Evolutionary conservation across 2,888 invertebrate genomes (phyloP).

Genomic region (Agrotis ipsilon): DNA sequence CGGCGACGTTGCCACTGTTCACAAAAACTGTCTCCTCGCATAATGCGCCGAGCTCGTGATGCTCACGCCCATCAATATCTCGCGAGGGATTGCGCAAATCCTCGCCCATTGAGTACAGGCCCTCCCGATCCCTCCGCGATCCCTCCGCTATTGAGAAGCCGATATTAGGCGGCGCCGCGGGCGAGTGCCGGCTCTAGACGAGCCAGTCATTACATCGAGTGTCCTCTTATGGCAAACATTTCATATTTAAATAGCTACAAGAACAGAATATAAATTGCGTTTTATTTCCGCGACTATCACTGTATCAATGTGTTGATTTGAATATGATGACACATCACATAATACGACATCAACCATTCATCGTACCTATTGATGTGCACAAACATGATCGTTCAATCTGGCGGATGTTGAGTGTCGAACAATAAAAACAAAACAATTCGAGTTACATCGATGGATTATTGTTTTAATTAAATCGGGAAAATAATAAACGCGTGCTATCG

Average conservation of each 20-base stretch:
- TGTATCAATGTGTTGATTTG: neutral
- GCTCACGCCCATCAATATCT: conserved; percentile 69
- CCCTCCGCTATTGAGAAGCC: conserved; percentile 43
- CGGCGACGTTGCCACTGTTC: conserved; percentile 12
- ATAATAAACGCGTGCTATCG: conserved; percentile 50
- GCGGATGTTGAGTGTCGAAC: conserved; percentile 2
- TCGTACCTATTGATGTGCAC: neutral
- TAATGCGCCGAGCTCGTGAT: conserved; percentile 59
- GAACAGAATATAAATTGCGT: conserved; percentile 11
- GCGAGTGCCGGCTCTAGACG: conserved; percentile 10
- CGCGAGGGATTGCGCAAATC: conserved; percentile 70
- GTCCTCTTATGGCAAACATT: conserved; percentile 1
- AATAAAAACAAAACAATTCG: conserved; percentile 28
- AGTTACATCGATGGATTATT: conserved; percentile 40
- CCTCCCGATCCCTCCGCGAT: conserved; percentile 38
- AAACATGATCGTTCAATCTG: neutral
- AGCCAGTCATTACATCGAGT: conserved; percentile 25
- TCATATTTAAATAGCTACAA: conserved; percentile 23
- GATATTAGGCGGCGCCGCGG: conserved; percentile 27
- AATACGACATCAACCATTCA: too few species aligned
- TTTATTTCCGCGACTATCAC: neutral
- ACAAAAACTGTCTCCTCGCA: conserved; percentile 45
- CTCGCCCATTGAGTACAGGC: conserved; percentile 71
- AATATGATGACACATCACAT: neutral
- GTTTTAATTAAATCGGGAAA: conserved; percentile 61